Conservation (phyloP, 2,888 invertebrate species). For the Pheosia tremula region DNA sequence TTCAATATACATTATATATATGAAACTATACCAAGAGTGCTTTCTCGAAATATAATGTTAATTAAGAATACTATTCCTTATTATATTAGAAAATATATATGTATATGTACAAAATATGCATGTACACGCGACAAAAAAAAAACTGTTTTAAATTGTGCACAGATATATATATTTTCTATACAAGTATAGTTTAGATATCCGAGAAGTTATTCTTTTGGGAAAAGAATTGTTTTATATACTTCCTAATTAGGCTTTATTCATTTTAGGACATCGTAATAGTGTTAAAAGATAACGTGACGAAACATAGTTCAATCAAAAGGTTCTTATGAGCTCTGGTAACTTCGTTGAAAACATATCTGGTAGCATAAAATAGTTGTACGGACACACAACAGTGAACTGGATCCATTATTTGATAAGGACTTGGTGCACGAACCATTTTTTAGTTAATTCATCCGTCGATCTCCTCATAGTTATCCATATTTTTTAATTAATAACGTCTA, state of each 20-base stretch:
- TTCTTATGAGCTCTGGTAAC: conserved; percentile 21
- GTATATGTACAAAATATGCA: conserved; percentile 37
- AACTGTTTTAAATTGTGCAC: conserved; percentile 56
- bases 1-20: conserved; percentile 44
- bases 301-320: conserved; percentile 26
- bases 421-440: conserved; percentile 36
- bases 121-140: conserved; percentile 60
- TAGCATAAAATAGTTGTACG: conserved; percentile 36
- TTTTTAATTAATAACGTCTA: conserved; percentile 24
- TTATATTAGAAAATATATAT: conserved; percentile 37
- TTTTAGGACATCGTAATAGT: conserved; percentile 41
- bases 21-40: conserved; percentile 69
- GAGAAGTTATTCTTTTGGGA: conserved; percentile 80
- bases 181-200: conserved; percentile 52
- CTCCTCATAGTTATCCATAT: conserved; percentile 43
- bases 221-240: conserved; percentile 77
- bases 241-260: conserved; percentile 64
- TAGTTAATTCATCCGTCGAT: conserved; percentile 39
- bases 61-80: conserved; percentile 61
- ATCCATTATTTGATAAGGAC: conserved; percentile 29
- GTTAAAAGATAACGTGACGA: conserved; percentile 32
- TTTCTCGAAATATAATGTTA: conserved; percentile 67
- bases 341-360: conserved; percentile 38
- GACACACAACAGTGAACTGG: conserved; percentile 32
- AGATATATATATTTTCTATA: conserved; percentile 53